A percentile compares a stretch with the other conserved stretches of the same genome.
Conservation (phyloP, 2,797 vertebrate genomes). For the Chelonia mydas region DNA sequence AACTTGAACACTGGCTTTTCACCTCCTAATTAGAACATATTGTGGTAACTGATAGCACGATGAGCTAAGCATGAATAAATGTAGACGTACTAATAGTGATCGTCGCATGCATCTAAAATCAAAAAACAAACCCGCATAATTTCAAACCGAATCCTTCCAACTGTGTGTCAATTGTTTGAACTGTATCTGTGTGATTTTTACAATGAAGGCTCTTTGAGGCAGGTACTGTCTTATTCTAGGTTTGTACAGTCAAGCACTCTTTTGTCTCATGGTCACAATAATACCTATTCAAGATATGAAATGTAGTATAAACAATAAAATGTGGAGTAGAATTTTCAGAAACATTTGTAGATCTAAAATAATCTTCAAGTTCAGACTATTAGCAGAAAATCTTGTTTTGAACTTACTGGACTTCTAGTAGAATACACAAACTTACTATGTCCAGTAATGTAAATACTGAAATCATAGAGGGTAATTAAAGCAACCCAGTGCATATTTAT, state of each 20-base stretch:
- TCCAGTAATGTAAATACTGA: neutral
- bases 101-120: neutral
- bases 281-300: neutral
- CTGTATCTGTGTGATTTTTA: neutral
- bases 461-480: no score
- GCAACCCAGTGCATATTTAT: neutral
- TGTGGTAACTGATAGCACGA: rapidly evolving
- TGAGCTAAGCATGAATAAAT: rapidly evolving
- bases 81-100: neutral
- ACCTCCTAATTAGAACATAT: neutral
- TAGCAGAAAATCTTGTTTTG: neutral
- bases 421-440: neutral
- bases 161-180: rapidly evolving
- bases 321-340: neutral
- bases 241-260: neutral
- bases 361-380: no score
- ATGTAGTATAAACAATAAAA: neutral
- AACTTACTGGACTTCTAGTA: neutral
- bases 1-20: neutral
- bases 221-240: neutral
- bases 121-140: neutral
- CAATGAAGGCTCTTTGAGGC: neutral
- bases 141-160: neutral
- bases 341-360: neutral
- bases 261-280: neutral